Evolutionary conservation across 2,797 vertebrate species (phyloP).

Genomic region (Sebastes trivittatus): DNA sequence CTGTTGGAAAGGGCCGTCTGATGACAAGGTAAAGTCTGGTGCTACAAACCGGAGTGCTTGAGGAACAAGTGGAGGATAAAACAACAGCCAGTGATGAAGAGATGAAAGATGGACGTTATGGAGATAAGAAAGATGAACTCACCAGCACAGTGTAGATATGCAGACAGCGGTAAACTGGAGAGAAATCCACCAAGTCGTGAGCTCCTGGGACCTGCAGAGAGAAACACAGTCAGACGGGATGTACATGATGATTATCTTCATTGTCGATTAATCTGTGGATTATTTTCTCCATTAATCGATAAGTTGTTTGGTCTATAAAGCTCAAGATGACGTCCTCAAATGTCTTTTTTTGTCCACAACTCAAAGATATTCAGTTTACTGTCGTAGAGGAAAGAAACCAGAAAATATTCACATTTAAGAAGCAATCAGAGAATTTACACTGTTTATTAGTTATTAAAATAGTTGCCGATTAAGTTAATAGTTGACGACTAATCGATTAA

Average conservation of each 20-base stretch:
- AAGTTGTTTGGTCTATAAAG: no score
- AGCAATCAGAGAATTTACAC: no score
- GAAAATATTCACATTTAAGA: no score
- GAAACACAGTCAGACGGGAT: not conserved
- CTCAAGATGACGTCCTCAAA: accelerated
- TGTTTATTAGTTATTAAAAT: accelerated
- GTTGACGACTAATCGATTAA: no score
- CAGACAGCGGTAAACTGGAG: constrained; percentile 94
- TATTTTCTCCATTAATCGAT: no score
- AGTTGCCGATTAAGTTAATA: accelerated
- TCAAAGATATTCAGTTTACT: no score
- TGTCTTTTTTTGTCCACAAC: no score
- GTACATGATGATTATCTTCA: no score
- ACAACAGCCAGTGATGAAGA: not conserved
- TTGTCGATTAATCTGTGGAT: no score
- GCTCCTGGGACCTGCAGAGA: constrained; percentile 88
- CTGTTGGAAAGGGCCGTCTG: no score
- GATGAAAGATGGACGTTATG: accelerated
- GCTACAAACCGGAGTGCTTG: not conserved
- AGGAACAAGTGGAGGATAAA: not conserved
- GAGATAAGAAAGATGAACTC: constrained; percentile 60
- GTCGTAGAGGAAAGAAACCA: no score
- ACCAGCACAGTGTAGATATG: constrained; percentile 98
- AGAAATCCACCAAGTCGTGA: constrained; percentile 96
- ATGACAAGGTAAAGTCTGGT: not conserved